These are phyloP conservation scores for Margaritifera margaritifera DNA, from an alignment of 2,888 invertebrate genomes.

Conservation along the genomic window DNA sequence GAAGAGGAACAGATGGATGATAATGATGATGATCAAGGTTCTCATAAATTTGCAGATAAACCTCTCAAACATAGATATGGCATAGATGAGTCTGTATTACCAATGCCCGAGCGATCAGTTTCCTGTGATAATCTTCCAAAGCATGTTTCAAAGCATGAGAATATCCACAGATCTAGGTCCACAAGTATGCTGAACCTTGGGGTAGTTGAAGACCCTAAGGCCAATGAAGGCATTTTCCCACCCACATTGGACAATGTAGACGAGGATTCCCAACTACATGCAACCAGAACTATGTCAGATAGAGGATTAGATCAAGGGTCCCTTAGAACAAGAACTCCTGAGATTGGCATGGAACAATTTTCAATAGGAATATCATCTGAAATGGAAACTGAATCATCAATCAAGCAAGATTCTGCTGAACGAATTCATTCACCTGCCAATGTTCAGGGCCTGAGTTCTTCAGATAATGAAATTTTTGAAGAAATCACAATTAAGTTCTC, in stretches of 20 bases:
- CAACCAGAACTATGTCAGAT: constrained; percentile 32
- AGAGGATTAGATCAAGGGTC: constrained; percentile 25
- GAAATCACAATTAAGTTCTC: constrained; percentile 29
- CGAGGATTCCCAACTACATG: constrained; percentile 29
- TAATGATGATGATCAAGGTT: constrained; percentile 30
- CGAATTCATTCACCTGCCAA: constrained; percentile 15
- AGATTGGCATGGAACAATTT: constrained; percentile 21
- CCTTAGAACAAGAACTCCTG: constrained; percentile 21
- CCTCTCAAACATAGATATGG: constrained; percentile 49
- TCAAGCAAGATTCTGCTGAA: constrained; percentile 22
- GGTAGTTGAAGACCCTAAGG: constrained; percentile 28
- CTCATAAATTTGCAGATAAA: background rate
- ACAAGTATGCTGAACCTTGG: constrained; percentile 49
- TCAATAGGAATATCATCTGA: constrained; percentile 29
- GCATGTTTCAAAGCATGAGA: constrained; percentile 20
- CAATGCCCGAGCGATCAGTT: constrained; percentile 50
- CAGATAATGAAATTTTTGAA: constrained; percentile 26
- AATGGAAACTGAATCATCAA: constrained; percentile 14
- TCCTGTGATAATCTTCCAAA: constrained; percentile 57
- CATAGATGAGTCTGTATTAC: constrained; percentile 48
- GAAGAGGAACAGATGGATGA: constrained; percentile 5
- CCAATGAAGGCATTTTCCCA: constrained; percentile 58
- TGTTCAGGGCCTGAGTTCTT: constrained; percentile 21
- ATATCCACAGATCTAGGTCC: constrained; percentile 52
- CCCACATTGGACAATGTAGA: constrained; percentile 34